Evolutionary conservation across 2,888 invertebrate species (phyloP).

Genomic region (Eupsilia transversa): DNA sequence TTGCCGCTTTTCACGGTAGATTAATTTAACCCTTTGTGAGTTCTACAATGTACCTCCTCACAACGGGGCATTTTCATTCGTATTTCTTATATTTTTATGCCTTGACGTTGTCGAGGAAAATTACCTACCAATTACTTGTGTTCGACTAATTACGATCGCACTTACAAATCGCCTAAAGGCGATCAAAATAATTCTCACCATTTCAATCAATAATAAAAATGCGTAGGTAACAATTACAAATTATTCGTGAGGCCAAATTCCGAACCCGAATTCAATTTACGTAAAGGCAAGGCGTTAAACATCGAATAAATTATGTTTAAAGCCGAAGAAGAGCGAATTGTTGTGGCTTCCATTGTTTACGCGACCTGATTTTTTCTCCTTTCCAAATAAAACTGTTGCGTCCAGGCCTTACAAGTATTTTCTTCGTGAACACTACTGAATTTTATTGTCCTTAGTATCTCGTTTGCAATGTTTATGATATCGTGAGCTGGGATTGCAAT

Average conservation of each 20-base stretch:
- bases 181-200: conserved; percentile 3
- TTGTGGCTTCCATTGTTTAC: conserved; percentile 64
- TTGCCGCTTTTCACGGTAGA: conserved; percentile 32
- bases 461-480: conserved; percentile 66
- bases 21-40: conserved; percentile 24
- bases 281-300: conserved; percentile 62
- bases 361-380: conserved; percentile 60
- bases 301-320: conserved; percentile 61
- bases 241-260: conserved; percentile 23
- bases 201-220: conserved; percentile 34
- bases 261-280: conserved; percentile 56
- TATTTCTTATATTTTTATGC: neutral
- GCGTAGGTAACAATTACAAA: conserved; percentile 34
- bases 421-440: conserved; percentile 60
- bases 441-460: conserved; percentile 67
- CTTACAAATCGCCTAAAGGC: neutral
- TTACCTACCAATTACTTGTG: neutral
- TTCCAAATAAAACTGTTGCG: conserved; percentile 70
- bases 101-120: too few species aligned
- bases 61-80: neutral
- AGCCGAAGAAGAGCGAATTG: conserved; percentile 55
- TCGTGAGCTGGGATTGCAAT: conserved; percentile 56
- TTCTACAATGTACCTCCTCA: neutral
- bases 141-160: neutral
- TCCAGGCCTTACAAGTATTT: conserved; percentile 60